A percentile compares a stretch with the other conserved stretches of the same genome.
Conservation (phyloP, 2,888 invertebrate species). For the Labia minor region DNA sequence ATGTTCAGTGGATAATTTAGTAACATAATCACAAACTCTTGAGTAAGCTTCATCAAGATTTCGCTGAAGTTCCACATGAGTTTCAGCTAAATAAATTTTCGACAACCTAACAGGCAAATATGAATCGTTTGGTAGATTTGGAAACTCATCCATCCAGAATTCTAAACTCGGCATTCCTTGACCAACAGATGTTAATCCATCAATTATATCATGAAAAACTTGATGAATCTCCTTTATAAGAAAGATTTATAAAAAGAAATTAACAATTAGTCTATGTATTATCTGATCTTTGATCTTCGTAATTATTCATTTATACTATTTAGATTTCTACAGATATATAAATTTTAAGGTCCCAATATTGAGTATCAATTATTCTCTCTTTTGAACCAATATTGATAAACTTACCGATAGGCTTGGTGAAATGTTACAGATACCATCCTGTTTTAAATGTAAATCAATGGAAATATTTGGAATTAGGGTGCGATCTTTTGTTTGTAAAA, state of each 20-base stretch:
- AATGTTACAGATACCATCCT: too few species aligned
- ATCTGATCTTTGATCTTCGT: not conserved
- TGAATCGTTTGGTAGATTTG: not conserved
- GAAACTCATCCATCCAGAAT: not conserved
- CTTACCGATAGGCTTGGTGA: too few species aligned
- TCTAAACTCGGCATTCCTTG: not conserved
- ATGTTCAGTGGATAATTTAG: not conserved
- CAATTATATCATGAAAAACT: not conserved
- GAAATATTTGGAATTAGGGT: not conserved
- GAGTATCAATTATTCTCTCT: too few species aligned
- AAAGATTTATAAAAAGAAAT: not conserved
- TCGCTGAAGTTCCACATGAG: not conserved
- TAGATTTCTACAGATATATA: too few species aligned
- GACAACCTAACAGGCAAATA: not conserved
- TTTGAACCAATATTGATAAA: too few species aligned
- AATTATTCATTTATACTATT: too few species aligned
- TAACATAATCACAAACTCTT: not conserved
- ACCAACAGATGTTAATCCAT: not conserved
- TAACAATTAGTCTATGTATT: not conserved
- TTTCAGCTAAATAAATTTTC: not conserved
- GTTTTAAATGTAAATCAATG: not conserved
- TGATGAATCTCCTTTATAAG: not conserved
- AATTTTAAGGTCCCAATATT: too few species aligned
- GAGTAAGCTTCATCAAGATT: not conserved
- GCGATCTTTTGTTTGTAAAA: not conserved